These are phyloP conservation scores for Drosophila neotestacea DNA, from an alignment of 2,888 invertebrate genomes.

Conservation along the genomic window DNA sequence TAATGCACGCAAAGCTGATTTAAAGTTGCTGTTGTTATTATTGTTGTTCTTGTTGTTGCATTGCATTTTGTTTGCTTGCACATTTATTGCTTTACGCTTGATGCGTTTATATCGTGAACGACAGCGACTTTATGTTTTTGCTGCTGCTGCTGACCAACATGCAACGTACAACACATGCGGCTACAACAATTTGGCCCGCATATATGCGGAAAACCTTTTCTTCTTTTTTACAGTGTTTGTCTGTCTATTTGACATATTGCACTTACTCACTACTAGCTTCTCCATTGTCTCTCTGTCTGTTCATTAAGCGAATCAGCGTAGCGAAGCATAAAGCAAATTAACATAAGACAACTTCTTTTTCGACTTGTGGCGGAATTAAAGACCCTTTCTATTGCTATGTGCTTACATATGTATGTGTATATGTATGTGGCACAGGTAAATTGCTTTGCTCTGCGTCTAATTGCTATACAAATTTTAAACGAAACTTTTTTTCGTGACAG, in stretches of 20 bases:
- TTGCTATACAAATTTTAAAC: constrained; percentile 74
- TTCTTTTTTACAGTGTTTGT: constrained; percentile 39
- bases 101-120: constrained; percentile 66
- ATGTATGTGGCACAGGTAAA: constrained; percentile 48
- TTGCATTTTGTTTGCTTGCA: constrained; percentile 58
- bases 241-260: constrained; percentile 77
- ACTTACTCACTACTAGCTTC: constrained; percentile 42
- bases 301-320: constrained; percentile 80
- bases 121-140: constrained; percentile 41
- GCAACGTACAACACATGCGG: constrained; percentile 28
- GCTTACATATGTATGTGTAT: constrained; percentile 5
- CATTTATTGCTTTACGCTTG: constrained; percentile 81
- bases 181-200: constrained; percentile 36
- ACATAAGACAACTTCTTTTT: constrained; percentile 78
- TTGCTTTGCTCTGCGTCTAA: constrained; percentile 73
- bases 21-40: constrained; percentile 17
- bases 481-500: constrained; percentile 60
- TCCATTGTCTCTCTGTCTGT: constrained; percentile 44
- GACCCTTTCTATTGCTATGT: constrained; percentile 66
- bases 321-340: constrained; percentile 79
- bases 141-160: constrained; percentile 57
- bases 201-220: constrained; percentile 49
- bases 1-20: constrained; percentile 71
- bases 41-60: constrained; percentile 18
- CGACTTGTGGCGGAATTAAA: constrained; percentile 77